Evolutionary conservation across 2,113 vertebrate genomes (phyloP).

Genomic region (cat (Felis catus)): F.catus_Fca126_mat1.0 CM031412.1:232778001-232778500

Average conservation of each 20-base stretch:
- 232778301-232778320: not conserved
- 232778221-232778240: no score
- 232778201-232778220: not conserved
- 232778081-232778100: not conserved
- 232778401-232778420: not conserved
- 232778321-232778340: not conserved
- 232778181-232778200: accelerated
- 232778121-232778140: not conserved
- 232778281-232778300: no score
- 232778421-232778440: not conserved
- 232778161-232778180: not conserved
- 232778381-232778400: not conserved
- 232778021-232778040: no score
- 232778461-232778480: not conserved
- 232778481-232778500: not conserved
- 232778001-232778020: no score
- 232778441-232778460: not conserved
- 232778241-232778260: not conserved
- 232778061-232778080: no score
- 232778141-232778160: accelerated
- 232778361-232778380: no score
- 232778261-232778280: not conserved
- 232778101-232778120: accelerated
- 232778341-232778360: not conserved
- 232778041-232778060: no score